Evolutionary conservation across 2,888 invertebrate species (phyloP), one percentile per base, ranked within the genome.

Genomic region (Uloborus plumipes): DNA sequence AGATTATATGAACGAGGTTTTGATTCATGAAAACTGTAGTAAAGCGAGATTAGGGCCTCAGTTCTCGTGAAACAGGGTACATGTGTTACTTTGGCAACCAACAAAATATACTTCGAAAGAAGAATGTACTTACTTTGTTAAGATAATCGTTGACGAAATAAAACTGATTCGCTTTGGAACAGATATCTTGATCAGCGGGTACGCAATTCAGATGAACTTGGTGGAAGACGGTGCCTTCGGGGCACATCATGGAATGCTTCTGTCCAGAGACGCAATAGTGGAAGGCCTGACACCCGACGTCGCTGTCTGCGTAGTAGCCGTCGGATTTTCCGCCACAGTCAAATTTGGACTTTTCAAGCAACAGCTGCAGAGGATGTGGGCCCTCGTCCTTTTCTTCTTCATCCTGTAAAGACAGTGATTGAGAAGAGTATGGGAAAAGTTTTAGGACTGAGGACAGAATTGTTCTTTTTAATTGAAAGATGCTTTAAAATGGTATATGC

Each of bases 81-180:
- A 39, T 7, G 11, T 39, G 9, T 39, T 6, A 7, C 11, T 39
- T 39, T 11, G 39, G 1, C 7, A 39, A 7, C 9, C 39, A 39
- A 39, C 39, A 9, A 39, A 39, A 39, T 7, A 39, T 39, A 9
- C 39, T 7, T 39, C 7, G 11, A 7, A 39, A 39, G 39, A 7
- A 31, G 31, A 31, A 31, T 7, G 2, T 74, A n/a, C 59, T 79
- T 1, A 95, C 95, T 87, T 94, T 93, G 91, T 97, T 96, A 22
- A 97, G 91, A 89, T 95, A 96, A 86, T 96, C 96, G 89, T 97
- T 97, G 86, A 97, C 95, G 88, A 96, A 95, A 89, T 95, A 95
- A 89, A 93, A 96, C 88, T 95, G 94, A 11, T 95, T 93, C 0
- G 96, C 96, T 89, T 94, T 94, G 87, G 94, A 93, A 90, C 96